Evolutionary conservation across 2,113 vertebrate species (phyloP).

Genomic region (Sprattus sprattus): DNA sequence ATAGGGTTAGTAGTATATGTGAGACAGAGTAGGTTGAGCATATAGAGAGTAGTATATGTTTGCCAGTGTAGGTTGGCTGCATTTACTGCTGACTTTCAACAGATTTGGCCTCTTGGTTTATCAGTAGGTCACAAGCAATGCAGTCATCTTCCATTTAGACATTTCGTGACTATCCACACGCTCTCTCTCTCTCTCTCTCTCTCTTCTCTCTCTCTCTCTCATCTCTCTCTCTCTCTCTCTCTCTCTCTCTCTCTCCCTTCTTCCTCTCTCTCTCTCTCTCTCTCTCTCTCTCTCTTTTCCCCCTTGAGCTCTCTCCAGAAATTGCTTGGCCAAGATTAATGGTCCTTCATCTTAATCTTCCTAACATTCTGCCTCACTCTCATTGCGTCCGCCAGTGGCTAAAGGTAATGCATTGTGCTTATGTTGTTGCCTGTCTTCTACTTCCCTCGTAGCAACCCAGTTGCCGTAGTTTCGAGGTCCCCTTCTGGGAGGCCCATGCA

Average conservation of each 20-base stretch:
- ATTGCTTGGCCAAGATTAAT: slow-evolving; percentile 7
- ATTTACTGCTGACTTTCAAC: background rate
- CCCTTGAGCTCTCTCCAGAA: slow-evolving; percentile 10
- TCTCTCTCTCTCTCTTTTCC: background rate
- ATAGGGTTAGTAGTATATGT: too few relatives aligned
- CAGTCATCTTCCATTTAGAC: background rate
- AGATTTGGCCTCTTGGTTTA: background rate
- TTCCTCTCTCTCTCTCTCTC: background rate
- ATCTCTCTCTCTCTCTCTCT: background rate
- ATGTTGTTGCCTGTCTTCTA: background rate
- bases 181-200: background rate
- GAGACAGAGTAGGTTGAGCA: background rate
- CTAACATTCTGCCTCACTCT: background rate
- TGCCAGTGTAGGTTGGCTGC: background rate
- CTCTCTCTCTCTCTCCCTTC: background rate
- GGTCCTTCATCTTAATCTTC: slow-evolving; percentile 2
- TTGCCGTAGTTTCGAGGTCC: background rate
- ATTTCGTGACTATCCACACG: background rate
- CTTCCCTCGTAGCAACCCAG: background rate
- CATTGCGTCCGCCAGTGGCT: background rate
- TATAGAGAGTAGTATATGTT: background rate
- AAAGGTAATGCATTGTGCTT: background rate
- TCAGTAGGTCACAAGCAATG: background rate
- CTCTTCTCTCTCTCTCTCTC: too few relatives aligned
- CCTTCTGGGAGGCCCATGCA: slow-evolving; percentile 7